Evolutionary conservation across 2,113 vertebrate species (phyloP), one percentile per base, ranked within the genome.

Genomic region (Picathartes gymnocephalus): DNA sequence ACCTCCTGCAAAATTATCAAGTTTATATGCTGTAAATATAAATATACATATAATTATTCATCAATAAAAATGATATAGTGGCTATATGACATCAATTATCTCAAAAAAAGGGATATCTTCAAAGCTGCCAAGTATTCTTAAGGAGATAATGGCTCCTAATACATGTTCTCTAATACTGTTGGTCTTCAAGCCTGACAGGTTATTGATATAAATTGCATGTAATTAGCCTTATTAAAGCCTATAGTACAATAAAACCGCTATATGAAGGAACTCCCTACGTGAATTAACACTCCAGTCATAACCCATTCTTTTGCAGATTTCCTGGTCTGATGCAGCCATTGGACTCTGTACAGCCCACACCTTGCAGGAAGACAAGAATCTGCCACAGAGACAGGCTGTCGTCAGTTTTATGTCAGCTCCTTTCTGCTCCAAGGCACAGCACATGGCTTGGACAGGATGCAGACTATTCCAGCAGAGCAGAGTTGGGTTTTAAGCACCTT

Each of bases 191-290:
- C 35, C 56, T 48, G 71, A 37, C 23, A 76, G 68, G 70, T 76
- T 65, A 91, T 48, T 64, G 47, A 72, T 58, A 69, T 7, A 79
- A 91, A 95, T 61, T 53, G 16, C n/a, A 76, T 8, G 28, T 56
- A 73, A 88, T 54, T 64, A 93, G 77, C 31, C 31, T 58, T 71
- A 89, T 79, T 86, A 93, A 92, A 94, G 89, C 19, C n/a, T 60
- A 28, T 2, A 82, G 22, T 44, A 78, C 50, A 48, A n/a, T 44
- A 88, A 95, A 86, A 73, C 31, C 21, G 14, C 56, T 70, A 19
- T 2, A 10, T 25, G 24, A 81, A 79, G 57, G 40, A 95, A 83
- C 40, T 69, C 58, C 54, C 54, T 40, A 4, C 7, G 12, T 64
- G 60, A 84, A 56, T 70, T 58, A 81, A 64, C 74, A 30, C 51